A percentile compares a stretch with the other conserved stretches of the same genome.
Evolutionary conservation across 2,888 invertebrate genomes (phyloP).

Genomic region (Chorisops tibialis): DNA sequence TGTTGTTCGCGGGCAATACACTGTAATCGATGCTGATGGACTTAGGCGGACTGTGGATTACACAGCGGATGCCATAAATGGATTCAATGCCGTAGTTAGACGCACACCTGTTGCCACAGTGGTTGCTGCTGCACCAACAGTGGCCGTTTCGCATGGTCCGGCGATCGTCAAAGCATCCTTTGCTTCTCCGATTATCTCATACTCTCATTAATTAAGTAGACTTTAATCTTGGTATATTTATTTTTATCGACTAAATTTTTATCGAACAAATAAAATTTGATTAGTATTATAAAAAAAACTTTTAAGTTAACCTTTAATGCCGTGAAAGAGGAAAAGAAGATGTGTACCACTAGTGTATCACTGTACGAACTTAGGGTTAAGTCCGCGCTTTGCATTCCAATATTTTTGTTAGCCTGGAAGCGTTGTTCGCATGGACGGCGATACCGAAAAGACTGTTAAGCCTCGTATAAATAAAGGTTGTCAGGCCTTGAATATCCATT

Average conservation of each 20-base stretch:
- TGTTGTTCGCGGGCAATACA: constrained; percentile 47
- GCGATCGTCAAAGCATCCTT: constrained; percentile 32
- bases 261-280: no score
- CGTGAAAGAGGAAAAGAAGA: no score
- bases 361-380: no score
- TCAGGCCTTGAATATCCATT: no score
- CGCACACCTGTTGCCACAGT: constrained; percentile 29
- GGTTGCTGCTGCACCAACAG: neutral
- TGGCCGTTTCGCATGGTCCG: constrained; percentile 30
- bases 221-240: constrained; percentile 39
- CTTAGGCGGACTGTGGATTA: constrained; percentile 45
- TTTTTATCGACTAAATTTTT: neutral
- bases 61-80: constrained; percentile 45
- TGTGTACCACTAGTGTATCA: no score
- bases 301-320: no score
- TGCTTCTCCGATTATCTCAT: constrained; percentile 7
- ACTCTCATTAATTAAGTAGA: constrained; percentile 25
- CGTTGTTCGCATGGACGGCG: no score
- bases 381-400: no score
- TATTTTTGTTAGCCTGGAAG: no score
- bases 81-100: constrained; percentile 47
- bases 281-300: no score
- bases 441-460: no score
- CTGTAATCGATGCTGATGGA: constrained; percentile 47
- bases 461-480: no score